Evolutionary conservation across 2,888 invertebrate genomes (phyloP).

Genomic region (Drosophila nr. fundita): DNA sequence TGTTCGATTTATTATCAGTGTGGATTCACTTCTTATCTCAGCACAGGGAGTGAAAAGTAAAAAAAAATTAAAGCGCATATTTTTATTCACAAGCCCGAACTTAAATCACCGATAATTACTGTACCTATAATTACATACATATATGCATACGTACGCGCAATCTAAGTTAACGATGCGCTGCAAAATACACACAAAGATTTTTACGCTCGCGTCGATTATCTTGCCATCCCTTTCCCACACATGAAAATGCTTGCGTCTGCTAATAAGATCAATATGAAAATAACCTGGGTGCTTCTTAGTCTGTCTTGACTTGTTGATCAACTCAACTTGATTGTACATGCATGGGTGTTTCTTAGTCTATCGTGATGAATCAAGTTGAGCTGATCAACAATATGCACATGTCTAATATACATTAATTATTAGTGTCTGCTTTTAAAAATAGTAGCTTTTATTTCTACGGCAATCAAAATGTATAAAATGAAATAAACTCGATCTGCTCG

Average conservation of each 20-base stretch:
- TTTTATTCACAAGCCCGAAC: neutral
- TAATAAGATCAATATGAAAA: neutral
- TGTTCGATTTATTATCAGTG: neutral
- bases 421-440: neutral
- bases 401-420: neutral
- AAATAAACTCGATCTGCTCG: neutral
- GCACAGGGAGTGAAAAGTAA: neutral
- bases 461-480: neutral
- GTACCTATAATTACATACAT: too few species aligned
- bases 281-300: too few species aligned
- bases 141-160: neutral
- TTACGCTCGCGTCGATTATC: neutral
- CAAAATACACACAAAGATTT: neutral
- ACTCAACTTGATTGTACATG: too few species aligned
- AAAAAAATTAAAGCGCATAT: neutral
- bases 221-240: neutral
- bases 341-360: neutral
- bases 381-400: neutral
- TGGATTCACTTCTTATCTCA: neutral
- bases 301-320: too few species aligned
- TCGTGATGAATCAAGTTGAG: neutral
- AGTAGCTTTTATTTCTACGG: too few species aligned
- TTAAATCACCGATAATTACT: neutral
- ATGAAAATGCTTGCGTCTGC: neutral
- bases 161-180: neutral